Percentiles rank a stretch among this genome's conserved stretches.
phyloP scores from a whole-genome alignment of 2,888 invertebrate genomes.

The Xestobium rufovillosum region DNA sequence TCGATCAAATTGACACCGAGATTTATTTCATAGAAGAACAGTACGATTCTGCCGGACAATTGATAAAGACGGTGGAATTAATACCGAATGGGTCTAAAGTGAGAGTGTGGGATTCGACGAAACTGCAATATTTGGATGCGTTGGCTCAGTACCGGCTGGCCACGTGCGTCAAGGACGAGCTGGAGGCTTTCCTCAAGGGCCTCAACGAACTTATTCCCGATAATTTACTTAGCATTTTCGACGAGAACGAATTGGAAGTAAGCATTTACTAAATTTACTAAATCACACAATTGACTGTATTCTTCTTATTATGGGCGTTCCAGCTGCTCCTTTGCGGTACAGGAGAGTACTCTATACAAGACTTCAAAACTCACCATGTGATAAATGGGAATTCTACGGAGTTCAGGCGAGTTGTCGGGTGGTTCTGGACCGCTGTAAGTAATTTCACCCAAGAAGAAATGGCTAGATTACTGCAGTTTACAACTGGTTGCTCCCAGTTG shows the following conservation, averaged over 20 bases:
- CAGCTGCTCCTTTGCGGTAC: constrained; percentile 88
- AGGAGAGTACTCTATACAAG: constrained; percentile 83
- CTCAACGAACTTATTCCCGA: constrained; percentile 87
- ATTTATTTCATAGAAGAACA: constrained; percentile 85
- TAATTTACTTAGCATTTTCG: constrained; percentile 87
- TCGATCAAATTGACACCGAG: constrained; percentile 72
- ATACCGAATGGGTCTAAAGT: constrained; percentile 75
- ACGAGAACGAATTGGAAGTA: constrained; percentile 94
- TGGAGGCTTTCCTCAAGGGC: constrained; percentile 83
- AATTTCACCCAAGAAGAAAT: constrained; percentile 89
- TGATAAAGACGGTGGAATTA: constrained; percentile 72
- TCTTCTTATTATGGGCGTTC: constrained; percentile 39
- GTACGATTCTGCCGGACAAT: constrained; percentile 69
- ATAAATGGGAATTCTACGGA: constrained; percentile 74
- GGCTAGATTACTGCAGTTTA: constrained; percentile 86
- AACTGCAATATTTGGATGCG: constrained; percentile 78
- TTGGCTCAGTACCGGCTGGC: constrained; percentile 84
- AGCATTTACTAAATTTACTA: constrained; percentile 26
- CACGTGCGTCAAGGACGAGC: constrained; percentile 72
- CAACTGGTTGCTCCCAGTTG: constrained; percentile 86
- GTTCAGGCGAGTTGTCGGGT: constrained; percentile 76
- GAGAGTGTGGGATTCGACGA: constrained; percentile 66
- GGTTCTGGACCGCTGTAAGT: constrained; percentile 87
- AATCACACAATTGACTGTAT: too few relatives aligned
- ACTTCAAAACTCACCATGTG: constrained; percentile 83